Conservation (phyloP, 2,797 vertebrate species). For the Eurystomus glaucurus region DNA sequence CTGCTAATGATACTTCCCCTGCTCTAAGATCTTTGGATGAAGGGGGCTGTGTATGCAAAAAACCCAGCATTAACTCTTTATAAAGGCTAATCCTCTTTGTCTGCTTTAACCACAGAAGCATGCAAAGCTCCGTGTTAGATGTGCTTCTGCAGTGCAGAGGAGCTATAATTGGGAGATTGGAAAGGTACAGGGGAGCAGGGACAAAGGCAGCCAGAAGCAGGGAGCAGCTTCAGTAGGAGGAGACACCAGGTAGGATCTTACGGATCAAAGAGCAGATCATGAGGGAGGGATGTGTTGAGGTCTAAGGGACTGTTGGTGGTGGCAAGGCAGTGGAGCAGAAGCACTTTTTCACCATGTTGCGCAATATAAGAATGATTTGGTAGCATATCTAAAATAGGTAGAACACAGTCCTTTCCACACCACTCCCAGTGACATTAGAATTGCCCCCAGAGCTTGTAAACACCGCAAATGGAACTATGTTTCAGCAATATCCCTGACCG, state of each 20-base stretch:
- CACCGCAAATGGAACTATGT: neutral
- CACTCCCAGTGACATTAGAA: neutral
- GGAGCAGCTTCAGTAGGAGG: neutral
- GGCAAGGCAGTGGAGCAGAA: neutral
- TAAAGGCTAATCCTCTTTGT: constrained; percentile 72
- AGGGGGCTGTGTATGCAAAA: constrained; percentile 39
- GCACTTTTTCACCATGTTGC: neutral
- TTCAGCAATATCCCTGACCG: neutral
- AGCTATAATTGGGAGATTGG: neutral
- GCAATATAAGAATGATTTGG: neutral
- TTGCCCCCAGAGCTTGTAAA: neutral
- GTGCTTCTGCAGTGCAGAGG: constrained; percentile 35
- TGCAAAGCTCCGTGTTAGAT: constrained; percentile 35
- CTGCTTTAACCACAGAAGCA: constrained; percentile 49
- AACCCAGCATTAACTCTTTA: constrained; percentile 62
- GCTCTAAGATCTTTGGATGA: constrained; percentile 59
- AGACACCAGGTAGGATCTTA: neutral
- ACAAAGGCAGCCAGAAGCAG: neutral
- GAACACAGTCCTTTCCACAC: neutral
- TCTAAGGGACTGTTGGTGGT: rapidly evolving
- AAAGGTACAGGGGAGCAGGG: neutral
- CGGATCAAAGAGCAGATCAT: neutral
- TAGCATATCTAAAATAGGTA: neutral
- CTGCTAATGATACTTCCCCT: constrained; percentile 60
- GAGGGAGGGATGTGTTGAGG: neutral